Evolutionary conservation across 2,113 vertebrate species (phyloP).

Genomic region (Elgaria multicarinata): DNA sequence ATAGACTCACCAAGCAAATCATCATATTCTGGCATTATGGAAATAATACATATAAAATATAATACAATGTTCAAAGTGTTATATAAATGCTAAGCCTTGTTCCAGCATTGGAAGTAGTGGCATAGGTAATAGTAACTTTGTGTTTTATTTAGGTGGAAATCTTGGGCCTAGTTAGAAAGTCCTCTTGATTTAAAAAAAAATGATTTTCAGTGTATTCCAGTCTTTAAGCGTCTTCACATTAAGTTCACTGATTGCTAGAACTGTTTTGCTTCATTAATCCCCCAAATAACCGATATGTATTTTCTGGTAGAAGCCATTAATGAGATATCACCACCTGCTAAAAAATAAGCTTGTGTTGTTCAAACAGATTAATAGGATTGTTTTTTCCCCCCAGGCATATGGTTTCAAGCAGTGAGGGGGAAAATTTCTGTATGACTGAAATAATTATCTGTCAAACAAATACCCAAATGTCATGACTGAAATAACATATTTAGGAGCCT

Average conservation of each 20-base stretch:
- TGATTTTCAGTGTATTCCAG: no score
- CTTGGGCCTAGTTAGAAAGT: not conserved
- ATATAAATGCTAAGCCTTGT: not conserved
- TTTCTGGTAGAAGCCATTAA: conserved; percentile 47
- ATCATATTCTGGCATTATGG: not conserved
- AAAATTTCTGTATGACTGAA: not conserved
- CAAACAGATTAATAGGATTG: not conserved
- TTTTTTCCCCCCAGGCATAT: not conserved
- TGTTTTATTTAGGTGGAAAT: not conserved
- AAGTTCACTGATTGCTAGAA: conserved; percentile 54
- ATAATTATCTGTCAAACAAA: not conserved
- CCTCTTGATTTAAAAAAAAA: not conserved
- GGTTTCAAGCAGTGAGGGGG: not conserved
- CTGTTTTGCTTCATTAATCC: conserved; percentile 54
- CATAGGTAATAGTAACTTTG: not conserved
- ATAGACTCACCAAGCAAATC: not conserved
- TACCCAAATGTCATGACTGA: not conserved
- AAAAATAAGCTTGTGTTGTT: conserved; percentile 45
- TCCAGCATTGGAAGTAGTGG: not conserved
- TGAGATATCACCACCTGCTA: not conserved
- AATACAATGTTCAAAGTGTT: not conserved
- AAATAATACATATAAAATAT: not conserved
- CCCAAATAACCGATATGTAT: conserved; percentile 23
- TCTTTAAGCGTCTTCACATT: conserved; percentile 16
- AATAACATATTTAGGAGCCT: not conserved